phyloP scores from a whole-genome alignment of 2,113 vertebrate genomes.

The Globicephala melas region DNA sequence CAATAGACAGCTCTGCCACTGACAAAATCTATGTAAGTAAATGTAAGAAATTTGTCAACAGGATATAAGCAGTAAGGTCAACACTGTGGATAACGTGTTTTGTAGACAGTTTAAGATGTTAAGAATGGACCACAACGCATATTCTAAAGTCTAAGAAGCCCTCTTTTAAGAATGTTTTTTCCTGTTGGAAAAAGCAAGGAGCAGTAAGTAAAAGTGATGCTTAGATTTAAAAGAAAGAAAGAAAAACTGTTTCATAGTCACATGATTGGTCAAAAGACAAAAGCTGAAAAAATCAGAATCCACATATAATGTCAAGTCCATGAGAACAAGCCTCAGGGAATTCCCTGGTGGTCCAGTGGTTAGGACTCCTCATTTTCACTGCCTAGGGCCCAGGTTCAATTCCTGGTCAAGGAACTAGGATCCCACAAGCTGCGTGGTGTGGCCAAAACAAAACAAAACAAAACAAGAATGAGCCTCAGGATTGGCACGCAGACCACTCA shows the following conservation, averaged over 20 bases:
- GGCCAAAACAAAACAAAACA: too few species aligned
- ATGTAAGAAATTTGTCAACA: slow-evolving; percentile 33
- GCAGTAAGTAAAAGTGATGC: background rate
- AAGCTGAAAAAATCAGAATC: background rate
- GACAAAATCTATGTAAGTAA: slow-evolving; percentile 53
- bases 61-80: slow-evolving; percentile 45
- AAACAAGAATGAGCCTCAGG: background rate
- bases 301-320: background rate
- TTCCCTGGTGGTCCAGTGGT: too few species aligned
- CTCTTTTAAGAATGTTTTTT: background rate
- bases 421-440: too few species aligned
- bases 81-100: slow-evolving; percentile 37
- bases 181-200: background rate
- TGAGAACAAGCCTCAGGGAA: background rate
- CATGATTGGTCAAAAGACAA: background rate
- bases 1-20: slow-evolving; percentile 15
- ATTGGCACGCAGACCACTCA: background rate
- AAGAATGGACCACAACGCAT: background rate
- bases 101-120: background rate
- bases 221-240: background rate
- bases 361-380: too few species aligned
- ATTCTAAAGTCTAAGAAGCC: slow-evolving; percentile 30
- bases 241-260: background rate
- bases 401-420: too few species aligned
- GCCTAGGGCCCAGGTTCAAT: too few species aligned